Evolutionary conservation across 2,888 invertebrate species (phyloP).

Genomic region (Agriopis leucophaearia): DNA sequence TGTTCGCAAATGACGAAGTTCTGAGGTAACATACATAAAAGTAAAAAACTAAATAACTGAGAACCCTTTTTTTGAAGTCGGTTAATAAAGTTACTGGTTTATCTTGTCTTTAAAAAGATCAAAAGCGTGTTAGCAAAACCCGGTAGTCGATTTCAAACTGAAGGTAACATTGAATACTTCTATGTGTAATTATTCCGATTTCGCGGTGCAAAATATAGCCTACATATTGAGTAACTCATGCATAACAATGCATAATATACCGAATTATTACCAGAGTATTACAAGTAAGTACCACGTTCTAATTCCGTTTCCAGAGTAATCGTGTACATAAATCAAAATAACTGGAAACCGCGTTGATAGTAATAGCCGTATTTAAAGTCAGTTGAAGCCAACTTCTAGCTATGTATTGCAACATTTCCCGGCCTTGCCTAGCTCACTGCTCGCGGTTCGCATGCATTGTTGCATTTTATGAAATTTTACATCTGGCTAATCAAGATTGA

Average conservation of each 20-base stretch:
- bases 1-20: too few species aligned
- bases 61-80: too few species aligned
- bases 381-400: conserved; percentile 24
- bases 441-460: conserved; percentile 46
- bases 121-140: too few species aligned
- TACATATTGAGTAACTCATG: conserved; percentile 17
- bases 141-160: too few species aligned
- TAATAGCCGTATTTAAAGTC: conserved; percentile 37
- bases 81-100: not conserved
- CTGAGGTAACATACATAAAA: too few species aligned
- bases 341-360: conserved; percentile 39
- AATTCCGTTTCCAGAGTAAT: conserved; percentile 41
- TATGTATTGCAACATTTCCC: conserved; percentile 47
- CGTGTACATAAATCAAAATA: conserved; percentile 46
- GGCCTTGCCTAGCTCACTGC: conserved; percentile 45
- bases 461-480: conserved; percentile 49
- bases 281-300: conserved; percentile 23
- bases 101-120: too few species aligned
- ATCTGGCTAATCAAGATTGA: conserved; percentile 45
- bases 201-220: not conserved
- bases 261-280: conserved; percentile 25
- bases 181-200: not conserved
- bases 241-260: conserved; percentile 36
- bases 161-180: not conserved
- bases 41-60: too few species aligned